Base-by-base conservation (phyloP, 2,113 vertebrate genomes). In the Galbula dea region DNA sequence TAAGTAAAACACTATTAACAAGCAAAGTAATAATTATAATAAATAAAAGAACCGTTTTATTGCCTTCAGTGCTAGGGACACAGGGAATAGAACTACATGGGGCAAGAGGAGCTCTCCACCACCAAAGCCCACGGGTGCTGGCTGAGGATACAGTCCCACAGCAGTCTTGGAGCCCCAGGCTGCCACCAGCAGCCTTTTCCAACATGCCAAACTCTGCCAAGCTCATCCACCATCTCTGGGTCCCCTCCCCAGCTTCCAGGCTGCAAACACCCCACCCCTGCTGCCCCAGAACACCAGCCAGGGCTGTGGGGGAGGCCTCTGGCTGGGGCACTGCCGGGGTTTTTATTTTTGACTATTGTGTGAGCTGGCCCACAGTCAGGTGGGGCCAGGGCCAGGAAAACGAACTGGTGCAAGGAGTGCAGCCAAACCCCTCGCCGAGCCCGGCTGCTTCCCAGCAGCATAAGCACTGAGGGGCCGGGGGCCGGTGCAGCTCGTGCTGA, bases 1-100 rank as follows among this genome's bases (percentile, higher is more conserved):
- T 8, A 69, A 58, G 37, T 15, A 58, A 54, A 68, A 17, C 8
- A 15, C 20, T 27, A 79, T 37, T 24, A 91, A 41, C 27, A 57
- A 89, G 15, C 26, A 57, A 52, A 80, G 18, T 4, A 83, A 34
- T 49, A 63, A 27, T 71, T 75, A 34, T 55, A 94, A 95, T 93
- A 96, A 96, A 94, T 92, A 94, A 95, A 88, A 83, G 68, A 86
- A 74, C 55, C 68, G 49, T 67, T 96, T 96, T 96, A 96, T 95
- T 96, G 91, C 78, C 93, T 87, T 95, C 91, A 89, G 89, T 79
- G 80, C 69, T 82, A 80, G 80, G 76, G 75, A 80, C 67, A 79
- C 21, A 68, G 69, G 46, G 14, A 71, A 77, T 65, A 90, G 67
- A 88, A 49, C 16, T 20, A 78, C 52, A 59, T 1, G 3, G 66